A percentile compares a stretch with the other conserved stretches of the same genome.
These are phyloP conservation scores for Cheirogaleus major DNA, from an alignment of 2,797 vertebrate species.

Conservation along the genomic window DNA sequence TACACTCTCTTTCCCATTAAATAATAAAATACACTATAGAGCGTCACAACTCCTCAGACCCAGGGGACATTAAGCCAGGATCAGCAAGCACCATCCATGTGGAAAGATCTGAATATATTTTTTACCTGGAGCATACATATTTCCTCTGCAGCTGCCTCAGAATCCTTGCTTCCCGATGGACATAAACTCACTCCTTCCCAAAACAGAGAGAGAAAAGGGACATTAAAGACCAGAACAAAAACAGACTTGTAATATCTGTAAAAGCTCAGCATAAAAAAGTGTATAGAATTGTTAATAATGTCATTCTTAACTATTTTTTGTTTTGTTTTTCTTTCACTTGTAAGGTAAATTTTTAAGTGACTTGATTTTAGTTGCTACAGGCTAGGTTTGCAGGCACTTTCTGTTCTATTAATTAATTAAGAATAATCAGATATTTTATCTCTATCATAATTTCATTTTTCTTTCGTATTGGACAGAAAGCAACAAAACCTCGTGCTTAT, in stretches of 20 bases:
- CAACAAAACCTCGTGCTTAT: not conserved
- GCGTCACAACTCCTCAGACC: conserved; percentile 37
- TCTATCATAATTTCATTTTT: conserved; percentile 39
- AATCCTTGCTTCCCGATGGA: not conserved
- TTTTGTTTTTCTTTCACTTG: conserved; percentile 16
- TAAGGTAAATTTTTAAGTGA: conserved; percentile 31
- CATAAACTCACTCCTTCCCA: not conserved
- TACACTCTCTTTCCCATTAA: not conserved
- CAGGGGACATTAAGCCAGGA: conserved; percentile 53
- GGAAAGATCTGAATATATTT: conserved; percentile 60
- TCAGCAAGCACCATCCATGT: conserved; percentile 68
- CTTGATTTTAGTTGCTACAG: conserved; percentile 1
- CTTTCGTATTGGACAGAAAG: not conserved
- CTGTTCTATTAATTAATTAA: not conserved
- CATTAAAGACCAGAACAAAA: not conserved
- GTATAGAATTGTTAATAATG: conserved; percentile 52
- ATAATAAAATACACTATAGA: conserved; percentile 64
- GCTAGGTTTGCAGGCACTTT: conserved; percentile 25
- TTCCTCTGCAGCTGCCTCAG: conserved; percentile 2
- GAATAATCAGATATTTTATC: conserved; percentile 18
- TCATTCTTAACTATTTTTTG: not conserved
- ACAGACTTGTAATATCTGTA: not conserved
- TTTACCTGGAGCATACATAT: conserved; percentile 41
- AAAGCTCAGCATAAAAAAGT: conserved; percentile 16
- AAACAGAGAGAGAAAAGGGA: not conserved